Evolutionary conservation across 2,888 invertebrate species (phyloP).

Genomic region (Phymatocera aterrima): DNA sequence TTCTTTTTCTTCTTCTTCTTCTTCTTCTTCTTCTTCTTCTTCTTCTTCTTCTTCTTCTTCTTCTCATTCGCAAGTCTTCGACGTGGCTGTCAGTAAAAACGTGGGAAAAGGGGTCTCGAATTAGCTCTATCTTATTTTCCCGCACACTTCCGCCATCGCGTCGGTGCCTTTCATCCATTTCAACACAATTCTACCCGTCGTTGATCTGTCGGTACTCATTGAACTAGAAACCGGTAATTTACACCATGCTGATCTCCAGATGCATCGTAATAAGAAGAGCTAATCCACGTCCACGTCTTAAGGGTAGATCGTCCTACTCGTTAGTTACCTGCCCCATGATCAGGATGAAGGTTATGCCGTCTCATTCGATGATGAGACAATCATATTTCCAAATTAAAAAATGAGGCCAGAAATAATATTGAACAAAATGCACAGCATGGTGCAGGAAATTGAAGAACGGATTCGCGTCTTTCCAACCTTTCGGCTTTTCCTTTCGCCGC

Average conservation of each 20-base stretch:
- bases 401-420: neutral
- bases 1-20: slow-evolving; percentile 3
- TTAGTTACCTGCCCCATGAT: neutral
- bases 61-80: slow-evolving; percentile 2
- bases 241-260: slow-evolving; percentile 34
- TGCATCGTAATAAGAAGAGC: neutral
- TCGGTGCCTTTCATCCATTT: slow-evolving; percentile 11
- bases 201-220: slow-evolving; percentile 7
- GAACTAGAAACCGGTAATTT: slow-evolving; percentile 30
- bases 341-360: slow-evolving; percentile 9
- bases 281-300: neutral
- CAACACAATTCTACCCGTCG: neutral
- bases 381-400: neutral
- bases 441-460: neutral
- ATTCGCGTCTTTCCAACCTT: slow-evolving; percentile 11
- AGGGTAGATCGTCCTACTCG: neutral
- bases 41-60: slow-evolving; percentile 15
- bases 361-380: slow-evolving; percentile 32
- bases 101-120: slow-evolving; percentile 30
- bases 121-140: slow-evolving; percentile 27
- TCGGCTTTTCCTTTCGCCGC: neutral
- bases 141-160: neutral
- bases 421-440: slow-evolving; percentile 17
- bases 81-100: slow-evolving; percentile 51
- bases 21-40: slow-evolving; percentile 20